Evolutionary conservation across 2,888 invertebrate species (phyloP).

Genomic region (Auanema sp.): DNA sequence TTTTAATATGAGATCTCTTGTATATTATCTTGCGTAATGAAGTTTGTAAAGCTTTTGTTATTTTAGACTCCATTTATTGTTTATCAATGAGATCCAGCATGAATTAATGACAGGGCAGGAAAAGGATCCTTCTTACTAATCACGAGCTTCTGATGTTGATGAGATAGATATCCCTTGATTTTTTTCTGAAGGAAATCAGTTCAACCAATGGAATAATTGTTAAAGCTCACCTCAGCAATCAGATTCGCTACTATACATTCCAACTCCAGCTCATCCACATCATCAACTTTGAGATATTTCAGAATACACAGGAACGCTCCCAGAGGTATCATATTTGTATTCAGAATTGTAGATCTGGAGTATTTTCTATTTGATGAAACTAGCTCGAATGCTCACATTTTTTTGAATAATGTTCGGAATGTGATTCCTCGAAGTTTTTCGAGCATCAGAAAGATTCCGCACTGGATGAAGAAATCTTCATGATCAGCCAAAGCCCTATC

Average conservation of each 20-base stretch:
- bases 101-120: conserved; percentile 70
- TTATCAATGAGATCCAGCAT: neutral
- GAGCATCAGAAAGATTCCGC: conserved; percentile 94
- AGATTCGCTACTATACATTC: conserved; percentile 94
- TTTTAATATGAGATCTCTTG: no score
- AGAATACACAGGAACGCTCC: conserved; percentile 81
- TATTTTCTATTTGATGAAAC: neutral
- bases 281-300: conserved; percentile 77
- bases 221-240: conserved; percentile 76
- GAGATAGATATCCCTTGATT: conserved; percentile 96
- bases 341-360: conserved; percentile 66
- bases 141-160: conserved; percentile 93
- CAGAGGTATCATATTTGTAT: conserved; percentile 83
- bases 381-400: conserved; percentile 71
- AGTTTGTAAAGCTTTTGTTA: no score
- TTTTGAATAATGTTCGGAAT: conserved; percentile 91
- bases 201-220: conserved; percentile 7
- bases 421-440: conserved; percentile 93
- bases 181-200: conserved; percentile 73
- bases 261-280: conserved; percentile 89
- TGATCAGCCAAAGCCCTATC: conserved; percentile 71
- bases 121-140: conserved; percentile 96
- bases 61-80: no score
- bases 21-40: no score
- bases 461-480: conserved; percentile 88